These are phyloP conservation scores for Lycophotia porphyrea DNA, from an alignment of 2,888 invertebrate genomes.

Conservation along the genomic window DNA sequence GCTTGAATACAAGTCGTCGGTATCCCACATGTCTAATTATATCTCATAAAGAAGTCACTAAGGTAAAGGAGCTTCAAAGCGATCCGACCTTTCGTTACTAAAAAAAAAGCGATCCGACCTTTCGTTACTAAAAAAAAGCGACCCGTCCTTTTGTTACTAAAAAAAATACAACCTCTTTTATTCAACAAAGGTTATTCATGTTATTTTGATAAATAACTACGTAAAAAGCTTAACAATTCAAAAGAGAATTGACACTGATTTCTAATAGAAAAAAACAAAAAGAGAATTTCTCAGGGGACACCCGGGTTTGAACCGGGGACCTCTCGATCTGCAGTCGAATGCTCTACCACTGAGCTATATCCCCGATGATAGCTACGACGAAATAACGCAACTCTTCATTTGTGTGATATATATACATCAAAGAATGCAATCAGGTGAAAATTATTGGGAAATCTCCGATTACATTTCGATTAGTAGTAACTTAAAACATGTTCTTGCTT, in stretches of 20 bases:
- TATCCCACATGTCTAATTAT: no score
- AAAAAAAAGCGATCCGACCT: no score
- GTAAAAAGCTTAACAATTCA: constrained; percentile 49
- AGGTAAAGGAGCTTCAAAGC: not conserved
- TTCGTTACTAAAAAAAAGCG: no score
- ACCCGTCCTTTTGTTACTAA: not conserved
- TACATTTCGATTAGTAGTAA: not conserved
- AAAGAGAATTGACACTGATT: constrained; percentile 1
- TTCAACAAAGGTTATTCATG: not conserved
- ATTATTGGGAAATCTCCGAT: not conserved
- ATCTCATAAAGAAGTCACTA: not conserved
- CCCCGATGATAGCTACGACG: constrained; percentile 69
- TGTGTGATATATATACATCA: not conserved
- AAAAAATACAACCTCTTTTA: not conserved
- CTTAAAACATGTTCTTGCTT: not conserved
- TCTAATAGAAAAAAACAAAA: constrained; percentile 46
- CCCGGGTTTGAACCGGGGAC: constrained; percentile 90
- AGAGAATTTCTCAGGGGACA: constrained; percentile 79
- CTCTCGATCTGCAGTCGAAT: constrained; percentile 90
- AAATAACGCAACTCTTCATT: constrained; percentile 65
- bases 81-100: no score
- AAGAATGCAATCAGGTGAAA: not conserved
- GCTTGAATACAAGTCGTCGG: not conserved
- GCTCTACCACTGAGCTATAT: constrained; percentile 90
- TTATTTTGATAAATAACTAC: accelerated